A percentile compares a stretch with the other conserved stretches of the same genome.
These are phyloP conservation scores for Micrastur ruficollis DNA, from an alignment of 2,797 vertebrate species.

Conservation along the genomic window DNA sequence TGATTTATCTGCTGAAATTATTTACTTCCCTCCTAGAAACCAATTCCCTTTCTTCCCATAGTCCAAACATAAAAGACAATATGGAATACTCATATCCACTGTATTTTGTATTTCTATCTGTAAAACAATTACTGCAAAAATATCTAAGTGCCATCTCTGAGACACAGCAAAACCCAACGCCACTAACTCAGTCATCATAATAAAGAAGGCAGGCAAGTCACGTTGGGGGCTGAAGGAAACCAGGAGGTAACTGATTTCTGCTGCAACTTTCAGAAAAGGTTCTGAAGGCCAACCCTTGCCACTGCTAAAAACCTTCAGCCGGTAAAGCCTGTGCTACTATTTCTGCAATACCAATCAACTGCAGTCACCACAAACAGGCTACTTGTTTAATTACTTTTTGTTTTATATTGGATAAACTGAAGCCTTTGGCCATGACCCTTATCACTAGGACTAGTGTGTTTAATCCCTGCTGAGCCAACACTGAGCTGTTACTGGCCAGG, in stretches of 20 bases:
- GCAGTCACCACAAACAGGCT: background rate
- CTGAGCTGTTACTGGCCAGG: background rate
- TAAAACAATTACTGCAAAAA: background rate
- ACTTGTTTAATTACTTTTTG: background rate
- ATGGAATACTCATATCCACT: background rate
- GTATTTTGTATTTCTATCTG: background rate
- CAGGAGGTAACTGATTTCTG: background rate
- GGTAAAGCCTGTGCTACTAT: accelerated
- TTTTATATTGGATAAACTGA: background rate
- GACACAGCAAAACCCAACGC: background rate
- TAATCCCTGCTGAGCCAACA: background rate
- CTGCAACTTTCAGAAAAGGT: background rate
- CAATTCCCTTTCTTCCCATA: background rate
- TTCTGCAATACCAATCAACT: background rate
- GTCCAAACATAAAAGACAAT: background rate
- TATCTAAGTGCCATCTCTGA: background rate
- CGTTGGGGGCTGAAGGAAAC: background rate
- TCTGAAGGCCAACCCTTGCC: background rate
- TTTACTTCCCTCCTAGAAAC: background rate
- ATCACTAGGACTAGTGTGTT: background rate
- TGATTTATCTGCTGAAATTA: background rate
- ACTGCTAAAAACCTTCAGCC: background rate
- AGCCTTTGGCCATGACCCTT: background rate
- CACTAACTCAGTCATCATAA: background rate
- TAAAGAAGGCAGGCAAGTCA: background rate